These are phyloP conservation scores for Brachionus koreanus DNA, from an alignment of 1,140 invertebrate species.

Conservation along the genomic window DNA sequence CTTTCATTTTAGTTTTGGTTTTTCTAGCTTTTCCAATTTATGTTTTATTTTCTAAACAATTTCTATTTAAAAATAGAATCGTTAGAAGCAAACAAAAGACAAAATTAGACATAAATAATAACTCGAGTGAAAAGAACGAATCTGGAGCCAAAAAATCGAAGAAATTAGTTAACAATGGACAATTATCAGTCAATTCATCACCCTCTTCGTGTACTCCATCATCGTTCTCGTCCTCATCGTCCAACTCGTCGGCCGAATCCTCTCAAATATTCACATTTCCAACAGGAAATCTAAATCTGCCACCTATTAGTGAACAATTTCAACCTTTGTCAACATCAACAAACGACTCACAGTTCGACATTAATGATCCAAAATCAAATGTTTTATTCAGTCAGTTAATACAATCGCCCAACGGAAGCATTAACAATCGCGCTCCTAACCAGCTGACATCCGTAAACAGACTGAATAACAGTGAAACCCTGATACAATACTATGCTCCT, in stretches of 20 bases:
- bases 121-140: neutral
- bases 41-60: too few relatives aligned
- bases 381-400: neutral
- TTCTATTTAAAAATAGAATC: neutral
- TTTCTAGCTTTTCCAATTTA: neutral
- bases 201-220: constrained; percentile 23
- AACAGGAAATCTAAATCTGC: neutral
- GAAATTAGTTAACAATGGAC: neutral
- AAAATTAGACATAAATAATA: constrained; percentile 8
- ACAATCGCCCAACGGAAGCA: neutral
- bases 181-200: constrained; percentile 31
- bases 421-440: neutral
- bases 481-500: neutral
- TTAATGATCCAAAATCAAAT: constrained; percentile 18
- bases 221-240: constrained; percentile 17
- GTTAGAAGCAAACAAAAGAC: constrained; percentile 30
- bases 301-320: neutral
- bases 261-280: constrained; percentile 17
- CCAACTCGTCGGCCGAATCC: neutral
- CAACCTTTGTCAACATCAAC: neutral
- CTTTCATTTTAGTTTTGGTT: too few relatives aligned
- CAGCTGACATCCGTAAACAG: neutral
- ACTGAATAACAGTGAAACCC: neutral
- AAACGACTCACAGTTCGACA: constrained; percentile 1
- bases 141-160: neutral